Base-by-base conservation (phyloP, 37 sponge, comb jelly and placozoan genomes). In the Oscarella lobularis region DNA sequence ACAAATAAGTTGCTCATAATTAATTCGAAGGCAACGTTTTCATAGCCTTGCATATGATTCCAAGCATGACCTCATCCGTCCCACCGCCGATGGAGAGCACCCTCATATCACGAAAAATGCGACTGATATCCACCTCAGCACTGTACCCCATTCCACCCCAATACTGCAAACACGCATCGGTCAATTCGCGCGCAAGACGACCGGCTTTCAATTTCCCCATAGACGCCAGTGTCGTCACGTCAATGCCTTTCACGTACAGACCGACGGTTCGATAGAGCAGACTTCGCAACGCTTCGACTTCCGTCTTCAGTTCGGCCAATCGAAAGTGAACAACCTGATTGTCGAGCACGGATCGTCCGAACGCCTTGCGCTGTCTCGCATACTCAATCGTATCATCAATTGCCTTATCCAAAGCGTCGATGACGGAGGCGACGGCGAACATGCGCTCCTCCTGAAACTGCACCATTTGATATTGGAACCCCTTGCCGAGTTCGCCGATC, bases 61-160 rank as follows among this genome's bases (percentile, higher is more conserved):
- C 38, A 54, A 95, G 83, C 96, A 95, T 95, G 20, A 95, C 91
- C 68, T 95, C 96, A 76, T 95, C 96, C 1, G 96, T 87, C 38
- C 96, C 96, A 27, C 82, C 96, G 39, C 96, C 96, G 32, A 95
- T 95, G 35, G 89, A 88, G 77, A 90, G 76, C 1, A 95, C 83
- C 6, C 96, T 33, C 14, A 77, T 20, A 77, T 95, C 96, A 35
- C 89, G 74, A 73, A 40, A 91, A 34, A 72, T 1, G 38, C 90
- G 84, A 54, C 82, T 82, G 69, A 95, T 86, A 33, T 79, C 74
- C 37, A 87, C 87, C 40, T 95, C 96, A 1, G 36, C n/a, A 29
- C 89, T 96, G 82, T 91, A 96, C 36, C 96, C 96, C 96, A 96
- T 96, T 20, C 96, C 96, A 40, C 96, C 96, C 96, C 96, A 96